Evolutionary conservation across 2,113 vertebrate species (phyloP).

Genomic region (Corythoichthys haematopterus): DNA sequence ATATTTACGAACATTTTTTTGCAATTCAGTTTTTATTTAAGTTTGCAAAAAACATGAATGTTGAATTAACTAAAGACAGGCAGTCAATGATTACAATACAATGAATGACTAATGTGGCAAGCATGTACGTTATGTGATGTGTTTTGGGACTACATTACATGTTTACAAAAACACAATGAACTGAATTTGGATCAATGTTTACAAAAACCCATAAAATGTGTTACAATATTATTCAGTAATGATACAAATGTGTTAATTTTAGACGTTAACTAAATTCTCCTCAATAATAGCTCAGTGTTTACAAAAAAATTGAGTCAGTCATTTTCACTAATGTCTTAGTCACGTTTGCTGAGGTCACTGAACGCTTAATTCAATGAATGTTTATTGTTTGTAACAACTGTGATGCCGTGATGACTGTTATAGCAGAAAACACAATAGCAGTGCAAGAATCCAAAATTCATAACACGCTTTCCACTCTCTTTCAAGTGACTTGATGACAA

Average conservation of each 20-base stretch:
- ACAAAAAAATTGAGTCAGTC: no score
- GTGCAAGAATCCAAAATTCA: constrained; percentile 10
- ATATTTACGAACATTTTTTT: background rate
- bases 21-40: background rate
- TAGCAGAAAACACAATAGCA: background rate
- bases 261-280: no score
- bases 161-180: background rate
- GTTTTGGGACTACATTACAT: background rate
- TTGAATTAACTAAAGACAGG: background rate
- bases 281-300: no score
- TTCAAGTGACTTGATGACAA: constrained; percentile 14
- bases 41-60: background rate
- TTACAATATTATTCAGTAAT: background rate
- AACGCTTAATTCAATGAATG: background rate
- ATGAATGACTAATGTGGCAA: background rate
- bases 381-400: background rate
- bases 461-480: background rate
- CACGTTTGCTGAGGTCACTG: no score
- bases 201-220: background rate
- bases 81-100: no score
- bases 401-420: background rate
- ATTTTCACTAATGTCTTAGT: no score
- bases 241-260: no score
- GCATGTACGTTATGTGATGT: background rate
- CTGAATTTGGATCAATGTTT: background rate